Conservation (phyloP, 2,113 vertebrate genomes). For the Centropus unirufus region DNA sequence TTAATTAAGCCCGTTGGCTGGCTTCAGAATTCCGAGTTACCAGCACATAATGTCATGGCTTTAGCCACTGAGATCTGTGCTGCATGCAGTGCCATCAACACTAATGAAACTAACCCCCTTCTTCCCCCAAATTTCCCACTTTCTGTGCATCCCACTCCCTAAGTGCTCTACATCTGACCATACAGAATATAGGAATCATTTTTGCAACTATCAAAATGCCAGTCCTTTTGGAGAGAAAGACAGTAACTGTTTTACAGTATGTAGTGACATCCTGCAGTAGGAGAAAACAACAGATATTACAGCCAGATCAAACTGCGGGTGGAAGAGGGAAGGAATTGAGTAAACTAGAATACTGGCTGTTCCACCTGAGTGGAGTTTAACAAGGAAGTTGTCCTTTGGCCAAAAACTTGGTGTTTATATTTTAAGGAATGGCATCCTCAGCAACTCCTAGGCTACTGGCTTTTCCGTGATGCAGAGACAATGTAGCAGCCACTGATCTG, state of each 20-base stretch:
- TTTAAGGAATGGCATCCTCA: neutral
- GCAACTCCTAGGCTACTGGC: rapidly evolving
- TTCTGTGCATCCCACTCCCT: neutral
- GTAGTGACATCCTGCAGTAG: neutral
- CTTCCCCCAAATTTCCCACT: neutral
- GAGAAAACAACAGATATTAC: neutral
- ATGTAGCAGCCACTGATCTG: neutral
- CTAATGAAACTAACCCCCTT: neutral
- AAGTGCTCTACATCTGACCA: neutral
- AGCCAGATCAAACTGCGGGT: neutral
- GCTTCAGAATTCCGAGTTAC: neutral
- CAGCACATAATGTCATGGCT: neutral
- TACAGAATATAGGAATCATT: neutral
- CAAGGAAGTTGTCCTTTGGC: neutral
- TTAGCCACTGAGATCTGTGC: neutral
- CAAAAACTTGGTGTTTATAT: neutral
- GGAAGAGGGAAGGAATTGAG: neutral
- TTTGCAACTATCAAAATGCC: neutral
- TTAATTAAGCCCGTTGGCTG: neutral
- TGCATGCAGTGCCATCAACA: neutral
- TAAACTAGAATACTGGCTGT: neutral
- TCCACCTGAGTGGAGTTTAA: neutral
- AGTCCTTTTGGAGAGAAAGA: neutral
- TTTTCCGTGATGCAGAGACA: neutral
- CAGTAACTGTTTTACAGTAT: neutral